Base-by-base conservation (phyloP, 2,888 invertebrate genomes). In the Lasioglossum pauxillum region DNA sequence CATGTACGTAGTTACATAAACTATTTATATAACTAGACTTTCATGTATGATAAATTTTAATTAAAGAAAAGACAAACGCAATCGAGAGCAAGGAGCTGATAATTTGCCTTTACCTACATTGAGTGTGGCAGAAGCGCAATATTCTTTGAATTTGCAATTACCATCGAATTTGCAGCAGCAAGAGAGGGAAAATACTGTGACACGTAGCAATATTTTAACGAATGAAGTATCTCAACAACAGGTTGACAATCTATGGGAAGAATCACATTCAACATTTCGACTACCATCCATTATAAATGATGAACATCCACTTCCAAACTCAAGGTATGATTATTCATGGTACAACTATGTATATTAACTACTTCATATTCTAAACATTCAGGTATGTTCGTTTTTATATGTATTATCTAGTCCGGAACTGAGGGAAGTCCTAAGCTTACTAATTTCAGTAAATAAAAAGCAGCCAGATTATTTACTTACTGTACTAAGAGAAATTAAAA, bases 211-310 rank as follows among this genome's bases (percentile, higher is more conserved):
- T 83, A 92, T 93, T 71, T 80, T 93, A 44, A 90, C 90, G 35
- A 93, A 92, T 44, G 94, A 94, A 82, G 78, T 83, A 75, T 79
- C 93, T 80, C 92, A 92, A 82, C 92, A 88, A 69, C 93, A 92
- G 80, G 92, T 90, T n/a, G 94, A 94, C 41, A 94, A 94, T 83
- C 84, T 93, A 79, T 94, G 93, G 91, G 94, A 94, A 72, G 94
- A 94, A 77, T 86, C 90, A 64, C 92, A 93, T 80, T 90, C 91
- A 49, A 92, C 93, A 44, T 93, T 85, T 75, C 83, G 92, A 77
- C 73, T 90, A 74, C 75, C 88, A 31, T 81, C 83, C 82, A 80
- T 80, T 82, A 90, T 80, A 84, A 93, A 82, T 14, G 93, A 93
- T 41, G 90, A 91, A 71, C 90, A 91, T 82, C 90, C 86, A 2